Evolutionary conservation across 37 sponge, comb jelly and placozoan species (phyloP), one percentile per base, ranked within the genome.

Genomic region (Bolinopsis microptera): DNA sequence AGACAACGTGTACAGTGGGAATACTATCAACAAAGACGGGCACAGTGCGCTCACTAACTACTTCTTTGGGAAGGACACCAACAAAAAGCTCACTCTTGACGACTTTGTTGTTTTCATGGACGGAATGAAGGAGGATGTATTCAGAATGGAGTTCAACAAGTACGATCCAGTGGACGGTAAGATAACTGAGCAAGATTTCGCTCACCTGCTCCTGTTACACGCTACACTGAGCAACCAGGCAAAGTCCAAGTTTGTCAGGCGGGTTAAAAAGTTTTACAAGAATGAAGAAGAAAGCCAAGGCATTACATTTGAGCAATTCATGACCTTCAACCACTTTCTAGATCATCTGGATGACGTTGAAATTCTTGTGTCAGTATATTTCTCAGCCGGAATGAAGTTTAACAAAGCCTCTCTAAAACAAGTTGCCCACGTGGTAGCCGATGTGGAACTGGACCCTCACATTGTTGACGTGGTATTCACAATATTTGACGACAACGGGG

Each of bases 401-500:
- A 80, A 80, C 37, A 80, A 80, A 80, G 82, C 82, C 3, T 80
- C 82, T 8, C 48, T 97, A 39, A 95, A 95, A 68, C 92, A 93
- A 28, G 95, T 96, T 21, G 93, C 95, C 1, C 93, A 94, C 69
- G 94, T 95, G 38, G 98, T 96, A 25, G 77, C 95, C 9, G 96
- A 94, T 0, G 92, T 96, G 30, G 94, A 95, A 61, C 94, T 97
- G 24, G 94, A 94, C 75, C 95, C 96, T 32, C 96, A 96, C 40
- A 83, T 97, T n/a, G 77, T 97, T 72, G 82, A 96, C 23, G 69
- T 96, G 23, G 90, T 97, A 8, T 95, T 97, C 76, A 93, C 95
- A 0, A 86, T 97, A 0, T 97, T 97, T 95, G 98, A 97, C 95
- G 98, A 95, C 27, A 94, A 97, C 39, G 76, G 98, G 94, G 97